Evolutionary conservation across 2,113 vertebrate species (phyloP).

Genomic region (Camelus dromedarius): DNA sequence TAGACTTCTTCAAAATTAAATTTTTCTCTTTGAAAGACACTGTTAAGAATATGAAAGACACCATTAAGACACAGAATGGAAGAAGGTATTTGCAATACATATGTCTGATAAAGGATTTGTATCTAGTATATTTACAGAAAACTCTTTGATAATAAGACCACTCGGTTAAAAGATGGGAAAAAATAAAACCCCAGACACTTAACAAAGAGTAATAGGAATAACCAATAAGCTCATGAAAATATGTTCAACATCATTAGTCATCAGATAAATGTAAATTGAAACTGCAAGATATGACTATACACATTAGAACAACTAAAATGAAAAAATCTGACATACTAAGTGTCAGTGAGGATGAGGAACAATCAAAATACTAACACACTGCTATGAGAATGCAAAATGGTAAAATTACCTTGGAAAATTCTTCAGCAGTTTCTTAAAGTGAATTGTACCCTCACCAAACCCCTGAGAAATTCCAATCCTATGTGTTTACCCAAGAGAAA

Average conservation of each 20-base stretch:
- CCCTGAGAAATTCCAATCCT: not conserved
- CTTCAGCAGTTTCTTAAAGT: not conserved
- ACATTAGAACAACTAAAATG: not conserved
- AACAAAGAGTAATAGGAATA: not conserved
- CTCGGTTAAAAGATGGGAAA: not conserved
- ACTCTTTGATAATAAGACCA: not conserved
- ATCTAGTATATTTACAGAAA: not conserved
- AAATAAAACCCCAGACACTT: not conserved
- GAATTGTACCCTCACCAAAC: not conserved
- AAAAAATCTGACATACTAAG: not conserved
- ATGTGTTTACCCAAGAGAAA: not conserved
- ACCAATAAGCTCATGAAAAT: not conserved
- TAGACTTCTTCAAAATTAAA: conserved; percentile 28
- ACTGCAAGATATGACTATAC: not conserved
- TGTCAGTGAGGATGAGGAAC: not conserved
- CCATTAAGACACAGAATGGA: not conserved
- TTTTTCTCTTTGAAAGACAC: conserved; percentile 8
- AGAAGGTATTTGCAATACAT: not conserved
- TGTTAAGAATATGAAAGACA: not conserved
- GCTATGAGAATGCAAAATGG: not conserved
- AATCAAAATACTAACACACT: not conserved
- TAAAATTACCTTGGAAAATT: not conserved
- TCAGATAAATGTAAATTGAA: not conserved
- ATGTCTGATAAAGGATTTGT: not conserved
- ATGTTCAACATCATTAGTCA: not conserved